Evolutionary conservation across 2,113 vertebrate species (phyloP).

Genomic region (Xenus cinereus): DNA sequence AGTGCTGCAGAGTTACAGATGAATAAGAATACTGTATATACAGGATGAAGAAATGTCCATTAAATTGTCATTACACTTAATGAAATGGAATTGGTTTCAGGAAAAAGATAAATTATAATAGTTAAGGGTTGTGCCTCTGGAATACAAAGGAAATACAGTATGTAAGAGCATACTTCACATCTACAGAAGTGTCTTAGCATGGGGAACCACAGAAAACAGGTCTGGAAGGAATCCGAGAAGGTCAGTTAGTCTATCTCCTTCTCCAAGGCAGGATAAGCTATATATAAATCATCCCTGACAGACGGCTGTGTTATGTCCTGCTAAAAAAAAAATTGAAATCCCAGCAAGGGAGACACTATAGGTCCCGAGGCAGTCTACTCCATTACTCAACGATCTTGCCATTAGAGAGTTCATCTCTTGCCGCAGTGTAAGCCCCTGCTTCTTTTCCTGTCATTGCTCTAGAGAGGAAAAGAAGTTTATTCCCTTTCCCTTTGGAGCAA

Average conservation of each 20-base stretch:
- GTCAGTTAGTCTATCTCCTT: neutral
- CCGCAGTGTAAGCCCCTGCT: neutral
- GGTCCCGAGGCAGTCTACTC: neutral
- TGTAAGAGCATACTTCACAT: neutral
- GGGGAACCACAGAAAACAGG: neutral
- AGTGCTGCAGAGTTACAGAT: neutral
- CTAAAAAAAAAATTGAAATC: neutral
- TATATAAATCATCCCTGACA: slow-evolving; percentile 13
- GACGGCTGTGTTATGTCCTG: neutral
- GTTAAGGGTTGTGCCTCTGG: neutral
- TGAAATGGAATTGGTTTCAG: neutral
- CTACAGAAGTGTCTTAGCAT: neutral
- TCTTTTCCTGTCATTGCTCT: neutral
- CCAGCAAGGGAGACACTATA: neutral
- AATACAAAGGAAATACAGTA: neutral
- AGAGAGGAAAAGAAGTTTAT: neutral
- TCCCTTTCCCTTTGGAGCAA: neutral
- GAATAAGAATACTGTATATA: neutral
- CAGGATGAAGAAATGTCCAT: neutral
- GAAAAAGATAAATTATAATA: neutral
- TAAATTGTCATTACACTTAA: neutral
- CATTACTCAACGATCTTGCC: neutral
- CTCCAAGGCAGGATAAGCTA: neutral
- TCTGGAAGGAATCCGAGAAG: slow-evolving; percentile 8
- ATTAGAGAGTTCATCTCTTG: neutral